A percentile compares a stretch with the other conserved stretches of the same genome.
Conservation (phyloP, 2,113 vertebrate species). For the Sphyrna mokarran region DNA sequence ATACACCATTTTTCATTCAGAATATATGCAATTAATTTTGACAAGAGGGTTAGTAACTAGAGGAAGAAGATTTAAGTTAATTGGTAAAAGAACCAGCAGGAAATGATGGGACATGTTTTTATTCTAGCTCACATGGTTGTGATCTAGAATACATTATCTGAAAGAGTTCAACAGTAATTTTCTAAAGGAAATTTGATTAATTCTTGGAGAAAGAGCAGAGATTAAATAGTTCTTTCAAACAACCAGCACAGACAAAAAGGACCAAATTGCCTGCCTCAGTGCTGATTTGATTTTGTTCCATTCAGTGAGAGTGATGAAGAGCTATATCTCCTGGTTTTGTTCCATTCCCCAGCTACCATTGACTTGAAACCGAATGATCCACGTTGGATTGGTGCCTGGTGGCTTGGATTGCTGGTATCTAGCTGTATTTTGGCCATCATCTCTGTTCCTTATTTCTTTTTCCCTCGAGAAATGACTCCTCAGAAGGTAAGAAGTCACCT, state of each 20-base stretch:
- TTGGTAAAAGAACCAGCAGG: background rate
- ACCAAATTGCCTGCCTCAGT: background rate
- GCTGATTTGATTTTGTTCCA: background rate
- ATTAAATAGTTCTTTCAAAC: background rate
- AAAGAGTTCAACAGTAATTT: too few relatives aligned
- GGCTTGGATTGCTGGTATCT: constrained; percentile 83
- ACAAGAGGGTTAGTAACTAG: background rate
- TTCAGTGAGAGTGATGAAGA: background rate
- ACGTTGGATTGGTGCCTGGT: constrained; percentile 95
- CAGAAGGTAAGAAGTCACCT: background rate
- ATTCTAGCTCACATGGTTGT: too few relatives aligned
- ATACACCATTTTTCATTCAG: background rate
- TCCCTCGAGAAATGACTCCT: constrained; percentile 58
- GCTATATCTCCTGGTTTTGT: background rate
- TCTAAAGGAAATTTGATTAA: background rate
- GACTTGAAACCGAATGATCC: constrained; percentile 67
- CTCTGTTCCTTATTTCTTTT: constrained; percentile 91
- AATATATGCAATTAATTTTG: background rate
- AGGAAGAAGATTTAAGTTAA: background rate
- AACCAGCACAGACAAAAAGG: background rate
- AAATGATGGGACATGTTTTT: background rate
- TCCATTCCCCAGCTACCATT: constrained; percentile 37
- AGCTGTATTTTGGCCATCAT: constrained; percentile 66
- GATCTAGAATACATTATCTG: too few relatives aligned
- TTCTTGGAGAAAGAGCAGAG: background rate